These are phyloP conservation scores for Lomographa bimaculata DNA, from an alignment of 2,888 invertebrate genomes.

Conservation along the genomic window DNA sequence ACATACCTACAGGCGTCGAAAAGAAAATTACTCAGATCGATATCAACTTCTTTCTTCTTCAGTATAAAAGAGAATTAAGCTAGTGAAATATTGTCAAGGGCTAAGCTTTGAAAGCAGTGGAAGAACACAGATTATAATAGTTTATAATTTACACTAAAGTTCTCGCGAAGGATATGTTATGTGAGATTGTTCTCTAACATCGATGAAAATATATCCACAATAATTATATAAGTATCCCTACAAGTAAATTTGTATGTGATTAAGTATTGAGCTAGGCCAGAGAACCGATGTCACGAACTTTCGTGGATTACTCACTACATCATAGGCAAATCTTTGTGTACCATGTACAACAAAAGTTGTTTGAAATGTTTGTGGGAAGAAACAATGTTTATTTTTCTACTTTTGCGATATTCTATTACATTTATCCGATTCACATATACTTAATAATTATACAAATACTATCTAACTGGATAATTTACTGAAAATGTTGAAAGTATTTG, in stretches of 20 bases:
- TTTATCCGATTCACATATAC: slow-evolving; percentile 23
- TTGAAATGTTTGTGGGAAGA: slow-evolving; percentile 9
- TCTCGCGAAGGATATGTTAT: slow-evolving; percentile 68
- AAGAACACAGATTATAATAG: slow-evolving; percentile 75
- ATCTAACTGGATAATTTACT: slow-evolving; percentile 26
- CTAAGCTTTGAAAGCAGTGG: slow-evolving; percentile 66
- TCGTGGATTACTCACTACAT: slow-evolving; percentile 11
- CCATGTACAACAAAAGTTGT: slow-evolving; percentile 12
- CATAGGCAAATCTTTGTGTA: too few relatives aligned
- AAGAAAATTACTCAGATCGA: too few relatives aligned
- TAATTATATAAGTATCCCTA: slow-evolving; percentile 43
- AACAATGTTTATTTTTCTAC: slow-evolving; percentile 13
- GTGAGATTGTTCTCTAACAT: slow-evolving; percentile 68
- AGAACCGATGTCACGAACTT: slow-evolving; percentile 12
- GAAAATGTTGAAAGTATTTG: slow-evolving; percentile 39
- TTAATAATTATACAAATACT: too few relatives aligned
- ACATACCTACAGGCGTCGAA: too few relatives aligned
- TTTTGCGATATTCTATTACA: slow-evolving; percentile 16
- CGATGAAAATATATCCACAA: slow-evolving; percentile 55
- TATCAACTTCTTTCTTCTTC: slow-evolving; percentile 8
- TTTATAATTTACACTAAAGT: slow-evolving; percentile 51
- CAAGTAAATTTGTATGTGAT: slow-evolving; percentile 37
- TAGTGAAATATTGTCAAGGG: slow-evolving; percentile 59
- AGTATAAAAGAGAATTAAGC: slow-evolving; percentile 4
- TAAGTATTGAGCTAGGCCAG: slow-evolving; percentile 36